These are phyloP conservation scores for Ormyrus labotus DNA, from an alignment of 2,888 invertebrate species.

Conservation along the genomic window DNA sequence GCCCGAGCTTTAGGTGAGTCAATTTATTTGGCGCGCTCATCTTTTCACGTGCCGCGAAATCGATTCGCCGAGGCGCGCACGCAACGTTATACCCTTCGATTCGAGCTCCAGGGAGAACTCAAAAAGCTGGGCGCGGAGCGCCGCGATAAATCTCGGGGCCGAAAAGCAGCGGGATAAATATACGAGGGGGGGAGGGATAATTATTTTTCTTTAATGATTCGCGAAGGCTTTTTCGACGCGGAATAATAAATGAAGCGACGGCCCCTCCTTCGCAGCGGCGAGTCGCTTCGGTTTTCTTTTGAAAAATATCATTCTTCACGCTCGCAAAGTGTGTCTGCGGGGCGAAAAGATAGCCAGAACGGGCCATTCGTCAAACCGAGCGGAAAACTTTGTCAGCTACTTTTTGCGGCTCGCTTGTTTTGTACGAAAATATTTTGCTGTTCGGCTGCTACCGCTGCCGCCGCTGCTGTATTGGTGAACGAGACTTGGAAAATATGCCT, in stretches of 20 bases:
- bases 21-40: conserved; percentile 14
- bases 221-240: conserved; percentile 62
- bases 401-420: conserved; percentile 57
- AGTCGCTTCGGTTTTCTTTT: conserved; percentile 52
- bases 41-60: neutral
- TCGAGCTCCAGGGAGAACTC: neutral
- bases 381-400: conserved; percentile 63
- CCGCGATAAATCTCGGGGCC: conserved; percentile 33
- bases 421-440: conserved; percentile 58
- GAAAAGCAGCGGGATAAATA: neutral
- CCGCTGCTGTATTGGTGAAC: neutral
- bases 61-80: neutral
- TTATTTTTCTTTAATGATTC: conserved; percentile 66
- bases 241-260: conserved; percentile 67
- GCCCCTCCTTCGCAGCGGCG: too few relatives aligned
- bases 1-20: conserved; percentile 8
- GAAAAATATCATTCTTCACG: conserved; percentile 65
- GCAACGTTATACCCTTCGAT: neutral
- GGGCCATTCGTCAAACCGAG: conserved; percentile 66
- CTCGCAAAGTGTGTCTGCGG: conserved; percentile 47
- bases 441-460: neutral
- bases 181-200: conserved; percentile 25
- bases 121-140: conserved; percentile 23
- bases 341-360: conserved; percentile 55
- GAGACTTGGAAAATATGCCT: neutral